A percentile compares a stretch with the other conserved stretches of the same genome.
Conservation (phyloP, 2,113 vertebrate genomes). For the Indicator maculatus region DNA sequence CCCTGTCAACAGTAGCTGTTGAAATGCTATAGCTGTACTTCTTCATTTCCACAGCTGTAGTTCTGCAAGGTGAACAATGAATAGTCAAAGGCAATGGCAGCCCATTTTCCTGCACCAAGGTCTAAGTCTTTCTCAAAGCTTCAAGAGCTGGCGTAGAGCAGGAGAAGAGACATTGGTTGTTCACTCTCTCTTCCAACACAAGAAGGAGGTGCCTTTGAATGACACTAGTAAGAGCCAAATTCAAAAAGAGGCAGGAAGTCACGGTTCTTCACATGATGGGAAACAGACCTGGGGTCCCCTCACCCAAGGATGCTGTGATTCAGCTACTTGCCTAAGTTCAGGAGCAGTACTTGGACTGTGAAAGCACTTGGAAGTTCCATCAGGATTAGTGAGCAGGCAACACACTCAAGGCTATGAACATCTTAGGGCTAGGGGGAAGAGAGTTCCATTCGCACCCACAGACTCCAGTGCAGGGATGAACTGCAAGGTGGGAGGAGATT, state of each 20-base stretch:
- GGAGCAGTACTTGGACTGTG: neutral
- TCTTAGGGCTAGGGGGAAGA: neutral
- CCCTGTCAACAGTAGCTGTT: constrained; percentile 6
- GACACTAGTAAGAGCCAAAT: neutral
- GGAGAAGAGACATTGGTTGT: neutral
- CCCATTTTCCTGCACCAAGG: neutral
- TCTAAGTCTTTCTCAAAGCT: neutral
- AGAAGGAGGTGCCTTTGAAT: neutral
- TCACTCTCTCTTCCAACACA: neutral
- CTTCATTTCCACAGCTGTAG: constrained; percentile 30
- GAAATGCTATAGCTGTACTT: neutral
- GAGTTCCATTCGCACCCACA: neutral
- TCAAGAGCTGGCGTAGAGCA: neutral
- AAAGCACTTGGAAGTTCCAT: neutral
- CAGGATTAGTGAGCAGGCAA: neutral
- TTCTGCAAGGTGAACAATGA: constrained; percentile 4
- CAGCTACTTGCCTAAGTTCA: neutral
- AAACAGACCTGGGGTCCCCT: neutral
- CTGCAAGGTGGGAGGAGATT: neutral
- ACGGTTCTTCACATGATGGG: neutral
- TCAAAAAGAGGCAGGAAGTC: neutral
- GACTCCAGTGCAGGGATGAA: neutral
- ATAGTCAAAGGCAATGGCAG: neutral
- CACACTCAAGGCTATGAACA: neutral
- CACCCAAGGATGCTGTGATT: neutral